These are phyloP conservation scores for Tachypleus tridentatus DNA, from an alignment of 1,140 invertebrate genomes.

Conservation along the genomic window DNA sequence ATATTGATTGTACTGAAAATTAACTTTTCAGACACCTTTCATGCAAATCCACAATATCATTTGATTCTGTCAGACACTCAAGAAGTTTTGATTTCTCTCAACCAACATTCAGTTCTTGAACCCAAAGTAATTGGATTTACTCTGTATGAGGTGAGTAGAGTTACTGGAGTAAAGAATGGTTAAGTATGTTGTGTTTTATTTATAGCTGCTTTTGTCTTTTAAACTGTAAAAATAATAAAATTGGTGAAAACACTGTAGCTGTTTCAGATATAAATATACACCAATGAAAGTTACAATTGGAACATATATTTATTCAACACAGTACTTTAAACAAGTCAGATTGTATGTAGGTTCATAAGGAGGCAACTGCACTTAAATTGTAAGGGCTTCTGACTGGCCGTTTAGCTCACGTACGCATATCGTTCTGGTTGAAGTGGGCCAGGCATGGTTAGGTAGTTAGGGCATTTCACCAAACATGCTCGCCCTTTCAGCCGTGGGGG, in stretches of 20 bases:
- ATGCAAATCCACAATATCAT: slow-evolving; percentile 83
- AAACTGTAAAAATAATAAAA: background rate
- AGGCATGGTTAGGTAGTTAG: too few relatives aligned
- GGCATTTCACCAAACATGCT: too few relatives aligned
- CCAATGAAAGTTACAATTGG: background rate
- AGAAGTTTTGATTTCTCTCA: slow-evolving; percentile 71
- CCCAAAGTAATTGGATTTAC: slow-evolving; percentile 89
- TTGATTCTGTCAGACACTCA: slow-evolving; percentile 61
- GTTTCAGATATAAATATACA: background rate
- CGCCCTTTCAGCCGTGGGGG: too few relatives aligned
- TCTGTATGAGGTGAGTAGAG: slow-evolving; percentile 51
- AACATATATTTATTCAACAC: background rate
- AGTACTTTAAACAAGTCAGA: too few relatives aligned
- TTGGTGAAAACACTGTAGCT: background rate
- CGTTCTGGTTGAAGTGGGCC: too few relatives aligned
- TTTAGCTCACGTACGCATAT: too few relatives aligned
- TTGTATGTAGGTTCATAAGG: too few relatives aligned
- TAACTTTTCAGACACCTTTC: slow-evolving; percentile 65
- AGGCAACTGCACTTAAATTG: too few relatives aligned
- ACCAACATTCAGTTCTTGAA: slow-evolving; percentile 82
- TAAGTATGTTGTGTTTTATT: background rate
- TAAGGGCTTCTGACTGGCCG: too few relatives aligned
- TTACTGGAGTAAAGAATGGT: slow-evolving; percentile 2
- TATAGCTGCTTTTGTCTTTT: background rate
- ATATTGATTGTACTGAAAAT: too few relatives aligned